Percentiles rank a stretch among this genome's conserved stretches.
Conservation (phyloP, 2,113 vertebrate genomes). For the Gopherus evgoodei region DNA sequence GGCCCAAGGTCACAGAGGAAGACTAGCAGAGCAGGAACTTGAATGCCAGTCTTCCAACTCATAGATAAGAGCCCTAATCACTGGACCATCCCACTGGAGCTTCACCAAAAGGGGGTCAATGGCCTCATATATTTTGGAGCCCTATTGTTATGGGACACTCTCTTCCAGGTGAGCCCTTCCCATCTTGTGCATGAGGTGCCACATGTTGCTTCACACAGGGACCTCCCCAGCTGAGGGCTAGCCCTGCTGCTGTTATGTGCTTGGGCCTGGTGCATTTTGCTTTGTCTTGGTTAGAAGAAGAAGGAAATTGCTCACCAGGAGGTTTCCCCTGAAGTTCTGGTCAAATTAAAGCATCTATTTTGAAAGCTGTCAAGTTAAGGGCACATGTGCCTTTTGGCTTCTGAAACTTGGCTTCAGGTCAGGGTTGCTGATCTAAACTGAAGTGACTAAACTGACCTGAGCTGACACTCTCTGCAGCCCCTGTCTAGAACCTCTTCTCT, state of each 20-base stretch:
- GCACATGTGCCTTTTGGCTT: conserved; percentile 33
- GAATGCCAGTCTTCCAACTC: background rate
- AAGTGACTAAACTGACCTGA: background rate
- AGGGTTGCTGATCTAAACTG: background rate
- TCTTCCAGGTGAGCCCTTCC: background rate
- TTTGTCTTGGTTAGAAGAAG: background rate
- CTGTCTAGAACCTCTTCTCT: background rate
- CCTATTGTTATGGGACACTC: background rate
- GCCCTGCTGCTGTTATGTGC: background rate
- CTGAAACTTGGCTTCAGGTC: conserved; percentile 28
- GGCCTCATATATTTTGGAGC: background rate
- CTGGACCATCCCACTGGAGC: background rate
- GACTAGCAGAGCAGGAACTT: background rate
- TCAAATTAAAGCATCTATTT: fast-evolving
- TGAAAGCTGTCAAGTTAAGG: background rate
- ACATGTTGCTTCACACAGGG: background rate
- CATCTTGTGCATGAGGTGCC: background rate
- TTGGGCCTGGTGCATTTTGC: background rate
- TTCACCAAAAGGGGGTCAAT: background rate
- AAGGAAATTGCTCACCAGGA: background rate
- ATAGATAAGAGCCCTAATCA: background rate
- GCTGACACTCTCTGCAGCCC: background rate
- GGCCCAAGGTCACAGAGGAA: background rate
- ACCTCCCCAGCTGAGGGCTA: background rate
- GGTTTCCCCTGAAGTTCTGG: background rate